Base-by-base conservation (phyloP, 2,888 invertebrate genomes). In the Napeogenes sylphis region DNA sequence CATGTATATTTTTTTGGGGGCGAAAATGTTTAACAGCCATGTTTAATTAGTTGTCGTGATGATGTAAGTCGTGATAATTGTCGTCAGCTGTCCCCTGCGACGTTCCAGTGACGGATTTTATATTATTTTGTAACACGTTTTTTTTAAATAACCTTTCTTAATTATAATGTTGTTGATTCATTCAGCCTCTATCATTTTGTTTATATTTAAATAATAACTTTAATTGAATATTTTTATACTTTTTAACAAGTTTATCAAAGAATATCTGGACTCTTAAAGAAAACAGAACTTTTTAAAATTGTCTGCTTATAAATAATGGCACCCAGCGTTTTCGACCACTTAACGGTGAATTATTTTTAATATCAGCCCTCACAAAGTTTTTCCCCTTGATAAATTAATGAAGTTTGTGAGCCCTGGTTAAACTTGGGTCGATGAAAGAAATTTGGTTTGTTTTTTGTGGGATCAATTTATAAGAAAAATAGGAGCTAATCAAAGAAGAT, bases 371-470 rank as follows among this genome's bases (percentile, higher is more conserved):
- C 30, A 51, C 51, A 35, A 63, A 63, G 45, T 63, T 62, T 56
- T 60, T 64, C 64, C 63, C 30, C 62, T 67, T 71, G 67, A 67
- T 64, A 68, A 74, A 73, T 71, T 72, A 67, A 70, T 70, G 69
- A 68, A 70, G 68, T 68, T 70, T 66, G 67, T 71, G 70, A 69
- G 71, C 71, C 68, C 67, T 61, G 66, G 65, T 55, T 58, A 30
- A 21, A 57, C 45, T 64, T 63, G 47, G 55, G 51, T 30, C 35
- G 53, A 58, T 58, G 38, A 51, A 21, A 35, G 51, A 12, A 58
- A 58, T 53, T 42, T 58, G 38, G 47, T 30, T 51, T 53, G 38
- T 58, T 53, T 51, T 53, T 53, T 53, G 58, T 58, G 38, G 58
- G 13, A 30, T 42, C 6, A 54, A 54, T 42, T 58, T 58, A 8